Evolutionary conservation across 2,113 vertebrate genomes (phyloP), one percentile per base, ranked within the genome.

Genomic region (Hippotragus niger): DNA sequence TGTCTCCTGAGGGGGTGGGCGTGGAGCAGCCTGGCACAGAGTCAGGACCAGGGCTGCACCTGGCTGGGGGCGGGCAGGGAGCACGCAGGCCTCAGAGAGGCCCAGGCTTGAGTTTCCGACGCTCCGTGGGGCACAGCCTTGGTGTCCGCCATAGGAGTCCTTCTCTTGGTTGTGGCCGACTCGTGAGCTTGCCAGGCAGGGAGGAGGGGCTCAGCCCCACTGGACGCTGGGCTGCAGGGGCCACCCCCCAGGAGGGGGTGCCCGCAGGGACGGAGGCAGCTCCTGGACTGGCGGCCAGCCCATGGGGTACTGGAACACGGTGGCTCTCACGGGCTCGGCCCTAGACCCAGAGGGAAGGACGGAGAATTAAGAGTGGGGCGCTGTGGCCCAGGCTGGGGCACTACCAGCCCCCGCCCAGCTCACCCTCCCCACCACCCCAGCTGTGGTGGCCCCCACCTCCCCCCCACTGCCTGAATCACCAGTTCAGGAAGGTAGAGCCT

Each of bases 201-300:
- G 36, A 6, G 0, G 2, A 33, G 31, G 91, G n/a, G 76, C 84
- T 99, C 98, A 99, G 97, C 99, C 99, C 99, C 99, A 99, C 71
- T 99, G 99, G 87, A 99, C 96, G 17, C 0, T 67, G n/a, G 97
- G 98, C 36, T 98, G 98, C 15, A 98, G 88, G 0, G 74, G 98
- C 99, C 99, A 99, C 0, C 99, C 99, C 6, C 98, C 98, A 0
- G 98, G 98, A 0, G 98, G 98, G 8, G 99, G 99, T 57, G 99
- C 97, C 97, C 99, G 97, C 94, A 99, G 98, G 57, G 99, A 99
- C 0, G 97, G 99, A 3, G 99, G 99, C 71, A 99, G 98, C 17
- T 99, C 99, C 98, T 99, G 99, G n/a, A 98, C 25, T 0, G 99
- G 98, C 0, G 99, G 99, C 99, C 99, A 99, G 71, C 99, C 99